phyloP scores from a whole-genome alignment of 2,113 vertebrate genomes.

The Myiagra hebetior region DNA sequence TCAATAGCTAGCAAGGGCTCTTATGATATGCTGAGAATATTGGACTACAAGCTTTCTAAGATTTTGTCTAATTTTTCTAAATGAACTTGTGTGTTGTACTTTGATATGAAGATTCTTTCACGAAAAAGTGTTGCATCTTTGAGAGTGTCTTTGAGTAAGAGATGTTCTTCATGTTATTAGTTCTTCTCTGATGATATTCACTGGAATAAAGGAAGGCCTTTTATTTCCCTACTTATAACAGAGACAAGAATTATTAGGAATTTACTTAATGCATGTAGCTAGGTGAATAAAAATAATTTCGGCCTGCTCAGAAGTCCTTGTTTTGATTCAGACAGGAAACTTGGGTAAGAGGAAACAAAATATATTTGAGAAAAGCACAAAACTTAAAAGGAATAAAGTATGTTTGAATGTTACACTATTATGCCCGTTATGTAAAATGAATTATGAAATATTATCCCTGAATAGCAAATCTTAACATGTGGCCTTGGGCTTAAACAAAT shows the following conservation, averaged over 20 bases:
- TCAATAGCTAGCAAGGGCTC: not conserved
- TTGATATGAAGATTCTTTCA: not conserved
- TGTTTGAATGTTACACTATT: constrained; percentile 42
- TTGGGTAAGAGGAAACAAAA: constrained; percentile 6
- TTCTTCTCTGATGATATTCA: not conserved
- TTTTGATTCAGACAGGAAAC: constrained; percentile 43
- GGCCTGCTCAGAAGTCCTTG: constrained; percentile 31
- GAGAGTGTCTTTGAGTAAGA: not conserved
- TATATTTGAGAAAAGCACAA: constrained; percentile 36
- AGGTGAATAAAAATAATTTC: constrained; percentile 54
- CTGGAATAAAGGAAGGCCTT: not conserved
- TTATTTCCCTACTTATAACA: constrained; percentile 18
- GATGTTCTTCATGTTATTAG: not conserved
- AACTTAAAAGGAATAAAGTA: constrained; percentile 36
- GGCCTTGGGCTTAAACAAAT: not conserved
- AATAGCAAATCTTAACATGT: not conserved
- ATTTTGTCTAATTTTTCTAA: not conserved
- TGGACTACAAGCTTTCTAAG: not conserved
- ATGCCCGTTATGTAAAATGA: constrained; percentile 4
- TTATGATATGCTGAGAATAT: not conserved
- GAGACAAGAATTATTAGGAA: constrained; percentile 44
- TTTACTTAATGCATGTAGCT: constrained; percentile 39
- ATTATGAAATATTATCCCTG: not conserved
- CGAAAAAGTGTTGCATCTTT: not conserved
- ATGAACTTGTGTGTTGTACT: not conserved